phyloP scores from a whole-genome alignment of 1,140 invertebrate species.

The Charaxes varanes region DNA sequence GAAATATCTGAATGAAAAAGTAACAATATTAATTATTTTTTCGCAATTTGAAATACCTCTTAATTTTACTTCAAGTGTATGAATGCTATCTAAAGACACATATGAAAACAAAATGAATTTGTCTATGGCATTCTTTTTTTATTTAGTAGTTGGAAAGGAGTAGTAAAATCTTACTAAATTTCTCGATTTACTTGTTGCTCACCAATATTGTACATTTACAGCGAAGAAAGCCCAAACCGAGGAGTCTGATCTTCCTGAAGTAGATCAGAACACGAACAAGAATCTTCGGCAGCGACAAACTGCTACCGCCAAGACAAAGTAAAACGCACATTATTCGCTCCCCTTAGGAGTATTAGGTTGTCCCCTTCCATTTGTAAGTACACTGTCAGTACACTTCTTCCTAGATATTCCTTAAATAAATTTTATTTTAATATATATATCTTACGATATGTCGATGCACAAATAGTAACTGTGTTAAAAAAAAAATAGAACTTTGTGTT shows the following conservation, averaged over 20 bases:
- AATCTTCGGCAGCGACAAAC: slow-evolving; percentile 68
- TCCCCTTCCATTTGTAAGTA: slow-evolving; percentile 20
- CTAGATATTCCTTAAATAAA: slow-evolving; percentile 10
- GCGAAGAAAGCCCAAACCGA: slow-evolving; percentile 72
- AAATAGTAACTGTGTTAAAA: slow-evolving; percentile 20
- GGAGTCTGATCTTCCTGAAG: slow-evolving; percentile 77
- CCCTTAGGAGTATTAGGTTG: slow-evolving; percentile 26
- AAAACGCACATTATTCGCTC: slow-evolving; percentile 29
- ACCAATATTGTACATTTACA: slow-evolving; percentile 37
- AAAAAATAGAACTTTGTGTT: background rate
- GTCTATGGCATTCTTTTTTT: too few species aligned
- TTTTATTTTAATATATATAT: slow-evolving; percentile 5
- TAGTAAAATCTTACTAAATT: too few species aligned
- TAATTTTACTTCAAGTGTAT: too few species aligned
- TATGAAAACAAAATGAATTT: too few species aligned
- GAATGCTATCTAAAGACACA: too few species aligned
- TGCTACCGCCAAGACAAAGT: slow-evolving; percentile 62
- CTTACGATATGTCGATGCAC: slow-evolving; percentile 31
- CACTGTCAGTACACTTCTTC: slow-evolving; percentile 8
- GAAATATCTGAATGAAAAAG: too few species aligned
- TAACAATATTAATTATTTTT: too few species aligned
- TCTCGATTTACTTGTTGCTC: too few species aligned
- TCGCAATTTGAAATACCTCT: too few species aligned
- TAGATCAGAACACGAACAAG: slow-evolving; percentile 78
- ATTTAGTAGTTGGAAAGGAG: too few species aligned